Conservation (phyloP, 2,888 invertebrate genomes). For the Automeris io region DNA sequence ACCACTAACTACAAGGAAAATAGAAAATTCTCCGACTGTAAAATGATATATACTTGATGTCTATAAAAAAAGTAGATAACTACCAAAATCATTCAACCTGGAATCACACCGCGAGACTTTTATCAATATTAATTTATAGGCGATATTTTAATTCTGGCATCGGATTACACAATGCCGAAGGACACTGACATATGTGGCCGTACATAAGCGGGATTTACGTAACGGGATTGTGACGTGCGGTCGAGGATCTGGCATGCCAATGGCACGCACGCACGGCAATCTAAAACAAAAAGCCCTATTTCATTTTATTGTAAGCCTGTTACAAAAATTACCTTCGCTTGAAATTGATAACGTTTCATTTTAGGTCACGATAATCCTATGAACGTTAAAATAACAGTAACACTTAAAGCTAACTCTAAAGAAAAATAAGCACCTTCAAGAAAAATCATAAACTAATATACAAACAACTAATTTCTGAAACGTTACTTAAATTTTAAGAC, state of each 20-base stretch:
- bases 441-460: too few relatives aligned
- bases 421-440: too few relatives aligned
- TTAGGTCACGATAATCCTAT: too few relatives aligned
- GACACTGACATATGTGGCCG: not conserved
- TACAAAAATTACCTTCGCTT: not conserved
- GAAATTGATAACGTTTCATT: too few relatives aligned
- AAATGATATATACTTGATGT: constrained; percentile 22
- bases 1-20: constrained; percentile 23
- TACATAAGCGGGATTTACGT: constrained; percentile 19
- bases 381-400: too few relatives aligned
- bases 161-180: constrained; percentile 9
- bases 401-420: too few relatives aligned
- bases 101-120: not conserved
- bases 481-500: too few relatives aligned
- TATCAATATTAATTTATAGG: constrained; percentile 12
- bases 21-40: constrained; percentile 23
- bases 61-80: too few relatives aligned
- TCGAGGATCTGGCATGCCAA: constrained; percentile 3
- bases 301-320: not conserved
- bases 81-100: not conserved
- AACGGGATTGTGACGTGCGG: constrained; percentile 25
- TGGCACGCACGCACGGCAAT: constrained; percentile 2
- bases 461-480: too few relatives aligned
- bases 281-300: not conserved
- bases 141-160: constrained; percentile 8